These are phyloP conservation scores for Syngnathus typhle DNA, from an alignment of 2,113 vertebrate genomes.

Conservation along the genomic window DNA sequence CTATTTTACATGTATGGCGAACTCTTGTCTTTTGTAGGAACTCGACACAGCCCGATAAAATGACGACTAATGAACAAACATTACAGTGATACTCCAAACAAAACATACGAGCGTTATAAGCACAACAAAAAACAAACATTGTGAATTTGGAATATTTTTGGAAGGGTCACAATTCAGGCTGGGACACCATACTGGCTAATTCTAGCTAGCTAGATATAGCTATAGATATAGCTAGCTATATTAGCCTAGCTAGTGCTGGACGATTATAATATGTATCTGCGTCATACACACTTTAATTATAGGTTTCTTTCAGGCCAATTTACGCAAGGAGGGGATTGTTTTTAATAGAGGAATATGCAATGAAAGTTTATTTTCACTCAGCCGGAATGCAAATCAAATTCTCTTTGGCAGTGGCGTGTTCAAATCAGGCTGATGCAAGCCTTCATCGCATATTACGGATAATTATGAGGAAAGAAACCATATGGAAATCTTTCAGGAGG, in stretches of 20 bases:
- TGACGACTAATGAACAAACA: conserved; percentile 32
- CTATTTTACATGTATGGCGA: conserved; percentile 23
- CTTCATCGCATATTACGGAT: conserved; percentile 52
- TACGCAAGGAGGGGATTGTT: conserved; percentile 12
- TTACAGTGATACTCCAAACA: conserved; percentile 32
- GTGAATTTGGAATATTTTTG: conserved; percentile 34
- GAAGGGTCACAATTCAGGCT: not conserved
- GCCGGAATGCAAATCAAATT: conserved; percentile 1
- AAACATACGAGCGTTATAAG: conserved; percentile 27
- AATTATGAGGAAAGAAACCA: conserved; percentile 12
- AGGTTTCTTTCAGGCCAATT: conserved; percentile 47
- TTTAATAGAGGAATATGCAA: conserved; percentile 39
- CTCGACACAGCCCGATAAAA: conserved; percentile 40
- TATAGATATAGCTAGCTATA: too few relatives aligned
- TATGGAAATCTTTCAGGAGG: conserved; percentile 14
- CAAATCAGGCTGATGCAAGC: conserved; percentile 14
- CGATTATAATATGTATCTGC: conserved; percentile 38
- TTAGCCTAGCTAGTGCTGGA: too few relatives aligned
- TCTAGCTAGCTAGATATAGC: too few relatives aligned
- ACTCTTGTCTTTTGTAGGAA: conserved; percentile 50
- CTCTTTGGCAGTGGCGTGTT: conserved; percentile 32
- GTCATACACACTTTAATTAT: conserved; percentile 50
- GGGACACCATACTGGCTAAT: not conserved
- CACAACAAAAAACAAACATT: conserved; percentile 45
- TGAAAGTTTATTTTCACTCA: conserved; percentile 25